A percentile compares a stretch with the other conserved stretches of the same genome.
phyloP scores from a whole-genome alignment of 2,888 invertebrate genomes.

The Aethes cnicana region DNA sequence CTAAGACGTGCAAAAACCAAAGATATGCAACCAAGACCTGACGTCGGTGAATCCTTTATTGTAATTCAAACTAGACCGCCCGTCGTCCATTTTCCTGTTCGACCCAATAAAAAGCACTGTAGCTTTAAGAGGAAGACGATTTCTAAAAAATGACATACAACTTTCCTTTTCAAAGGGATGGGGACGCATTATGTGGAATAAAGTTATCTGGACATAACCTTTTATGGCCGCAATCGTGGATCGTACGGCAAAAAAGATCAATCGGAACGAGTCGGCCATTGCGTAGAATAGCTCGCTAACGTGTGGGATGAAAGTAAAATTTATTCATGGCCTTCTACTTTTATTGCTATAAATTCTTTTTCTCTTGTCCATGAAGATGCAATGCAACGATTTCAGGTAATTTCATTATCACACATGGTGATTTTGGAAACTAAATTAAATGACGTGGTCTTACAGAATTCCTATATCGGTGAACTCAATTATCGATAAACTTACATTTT shows the following conservation, averaged over 20 bases:
- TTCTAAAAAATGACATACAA: constrained; percentile 71
- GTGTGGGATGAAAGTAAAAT: constrained; percentile 67
- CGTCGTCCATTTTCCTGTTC: constrained; percentile 52
- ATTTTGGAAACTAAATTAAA: too few relatives aligned
- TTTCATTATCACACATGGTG: too few relatives aligned
- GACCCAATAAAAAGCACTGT: constrained; percentile 64
- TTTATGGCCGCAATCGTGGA: constrained; percentile 69
- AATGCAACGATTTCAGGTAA: neutral
- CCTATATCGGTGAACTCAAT: too few relatives aligned
- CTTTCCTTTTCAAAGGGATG: constrained; percentile 79
- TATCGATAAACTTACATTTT: too few relatives aligned
- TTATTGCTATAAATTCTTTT: constrained; percentile 25
- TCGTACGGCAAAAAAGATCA: constrained; percentile 67
- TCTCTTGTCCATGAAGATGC: constrained; percentile 11
- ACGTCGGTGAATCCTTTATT: constrained; percentile 65
- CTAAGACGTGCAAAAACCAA: constrained; percentile 39
- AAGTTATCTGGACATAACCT: constrained; percentile 78
- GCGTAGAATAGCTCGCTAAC: constrained; percentile 65
- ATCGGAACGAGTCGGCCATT: constrained; percentile 62
- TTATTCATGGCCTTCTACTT: constrained; percentile 48
- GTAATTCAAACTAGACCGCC: constrained; percentile 37
- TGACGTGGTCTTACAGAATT: too few relatives aligned
- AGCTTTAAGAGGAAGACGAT: constrained; percentile 69
- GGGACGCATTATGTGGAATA: constrained; percentile 72
- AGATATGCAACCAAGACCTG: constrained; percentile 50